phyloP scores from a whole-genome alignment of 1,140 invertebrate species.

The Oreohelix idahoensis region DNA sequence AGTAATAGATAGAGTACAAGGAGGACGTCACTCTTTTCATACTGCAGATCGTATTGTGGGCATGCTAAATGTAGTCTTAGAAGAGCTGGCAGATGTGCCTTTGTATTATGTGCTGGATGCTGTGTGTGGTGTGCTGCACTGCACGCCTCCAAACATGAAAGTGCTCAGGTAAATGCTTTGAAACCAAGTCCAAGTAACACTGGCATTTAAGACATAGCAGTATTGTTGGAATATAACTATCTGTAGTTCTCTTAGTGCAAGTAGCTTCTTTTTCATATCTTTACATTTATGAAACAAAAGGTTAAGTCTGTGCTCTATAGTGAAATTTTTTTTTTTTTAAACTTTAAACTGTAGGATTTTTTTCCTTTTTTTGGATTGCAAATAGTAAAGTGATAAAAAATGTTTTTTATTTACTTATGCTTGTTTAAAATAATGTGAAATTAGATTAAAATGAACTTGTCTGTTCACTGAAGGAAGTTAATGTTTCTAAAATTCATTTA shows the following conservation, averaged over 20 bases:
- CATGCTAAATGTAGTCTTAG: slow-evolving; percentile 75
- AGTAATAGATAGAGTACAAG: slow-evolving; percentile 79
- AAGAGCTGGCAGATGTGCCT: slow-evolving; percentile 87
- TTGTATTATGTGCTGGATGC: slow-evolving; percentile 87
- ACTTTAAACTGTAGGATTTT: no score
- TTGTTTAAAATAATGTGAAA: no score
- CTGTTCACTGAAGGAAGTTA: no score
- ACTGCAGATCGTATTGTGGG: slow-evolving; percentile 84
- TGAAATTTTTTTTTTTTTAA: no score
- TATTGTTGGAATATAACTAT: neutral
- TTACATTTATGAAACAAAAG: no score
- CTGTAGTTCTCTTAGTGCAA: neutral
- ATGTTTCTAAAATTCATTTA: neutral
- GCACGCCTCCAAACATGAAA: slow-evolving; percentile 74
- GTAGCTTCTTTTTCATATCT: no score
- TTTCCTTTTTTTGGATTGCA: no score
- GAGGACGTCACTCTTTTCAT: slow-evolving; percentile 63
- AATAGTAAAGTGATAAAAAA: no score
- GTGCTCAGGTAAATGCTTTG: slow-evolving; percentile 76
- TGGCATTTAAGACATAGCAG: neutral
- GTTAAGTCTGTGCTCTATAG: no score
- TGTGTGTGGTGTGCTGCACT: slow-evolving; percentile 79
- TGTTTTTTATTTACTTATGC: no score
- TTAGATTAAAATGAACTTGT: no score
- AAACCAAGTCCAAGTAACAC: neutral